Percentiles rank a stretch among this genome's conserved stretches.
Conservation (phyloP, 2,888 invertebrate species). For the Agrochola macilenta region DNA sequence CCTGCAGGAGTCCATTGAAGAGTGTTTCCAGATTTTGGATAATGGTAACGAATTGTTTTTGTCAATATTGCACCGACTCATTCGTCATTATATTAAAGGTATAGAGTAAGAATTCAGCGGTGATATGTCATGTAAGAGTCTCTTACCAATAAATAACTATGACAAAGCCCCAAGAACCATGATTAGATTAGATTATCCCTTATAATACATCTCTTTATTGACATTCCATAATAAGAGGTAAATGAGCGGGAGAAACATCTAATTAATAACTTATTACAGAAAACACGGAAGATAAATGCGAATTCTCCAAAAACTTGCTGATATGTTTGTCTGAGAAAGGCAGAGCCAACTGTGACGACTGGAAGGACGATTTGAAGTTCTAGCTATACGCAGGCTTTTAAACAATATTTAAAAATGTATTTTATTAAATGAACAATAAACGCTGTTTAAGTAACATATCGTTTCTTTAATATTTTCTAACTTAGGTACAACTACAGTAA, state of each 20-base stretch:
- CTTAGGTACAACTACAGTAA: not conserved
- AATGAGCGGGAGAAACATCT: too few species aligned
- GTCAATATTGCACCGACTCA: too few species aligned
- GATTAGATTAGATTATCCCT: too few species aligned
- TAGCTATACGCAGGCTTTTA: slow-evolving; percentile 44
- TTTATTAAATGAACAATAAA: slow-evolving; percentile 25
- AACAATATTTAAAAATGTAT: slow-evolving; percentile 1
- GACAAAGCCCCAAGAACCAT: too few species aligned
- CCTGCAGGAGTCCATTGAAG: slow-evolving; percentile 92
- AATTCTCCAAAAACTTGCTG: slow-evolving; percentile 92
- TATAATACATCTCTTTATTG: too few species aligned
- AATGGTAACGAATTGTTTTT: slow-evolving; percentile 75
- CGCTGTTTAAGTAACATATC: slow-evolving; percentile 13
- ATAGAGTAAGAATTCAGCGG: too few species aligned
- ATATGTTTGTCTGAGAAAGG: slow-evolving; percentile 93
- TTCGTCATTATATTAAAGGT: too few species aligned
- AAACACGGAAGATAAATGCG: slow-evolving; percentile 91
- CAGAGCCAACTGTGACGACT: slow-evolving; percentile 94
- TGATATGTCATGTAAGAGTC: too few species aligned
- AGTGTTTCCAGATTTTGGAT: slow-evolving; percentile 92
- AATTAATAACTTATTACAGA: slow-evolving; percentile 74
- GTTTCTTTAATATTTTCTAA: not conserved
- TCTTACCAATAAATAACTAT: too few species aligned
- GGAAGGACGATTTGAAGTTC: slow-evolving; percentile 90
- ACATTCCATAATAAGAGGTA: too few species aligned